A percentile compares a stretch with the other conserved stretches of the same genome.
These are phyloP conservation scores for Aurelia sp. DNA, from an alignment of 30 jellyfish, hydroid and myxozoan genomes.

Conservation along the genomic window DNA sequence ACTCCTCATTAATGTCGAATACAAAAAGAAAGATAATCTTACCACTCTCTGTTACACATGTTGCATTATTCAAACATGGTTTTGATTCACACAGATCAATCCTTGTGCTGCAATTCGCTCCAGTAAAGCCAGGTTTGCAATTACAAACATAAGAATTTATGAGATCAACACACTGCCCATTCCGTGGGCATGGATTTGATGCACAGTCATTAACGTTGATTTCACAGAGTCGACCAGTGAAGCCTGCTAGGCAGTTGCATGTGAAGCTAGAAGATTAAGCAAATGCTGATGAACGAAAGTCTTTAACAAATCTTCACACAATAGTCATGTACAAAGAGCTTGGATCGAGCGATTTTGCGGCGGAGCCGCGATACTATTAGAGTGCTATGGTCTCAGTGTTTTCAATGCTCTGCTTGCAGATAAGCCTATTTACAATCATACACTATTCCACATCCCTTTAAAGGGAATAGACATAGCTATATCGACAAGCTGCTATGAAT, in stretches of 20 bases:
- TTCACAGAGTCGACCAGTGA: constrained; percentile 67
- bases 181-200: constrained; percentile 57
- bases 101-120: constrained; percentile 37
- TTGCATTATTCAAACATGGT: constrained; percentile 69
- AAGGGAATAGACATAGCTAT: too few species aligned
- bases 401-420: too few species aligned
- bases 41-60: constrained; percentile 48
- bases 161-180: constrained; percentile 39
- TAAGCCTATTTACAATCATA: too few species aligned
- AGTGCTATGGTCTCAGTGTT: too few species aligned
- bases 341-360: too few species aligned
- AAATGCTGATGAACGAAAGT: neutral
- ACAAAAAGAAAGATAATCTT: neutral
- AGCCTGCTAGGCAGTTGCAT: constrained; percentile 57
- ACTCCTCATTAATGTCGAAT: too few species aligned
- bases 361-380: too few species aligned
- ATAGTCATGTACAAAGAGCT: too few species aligned
- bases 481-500: too few species aligned
- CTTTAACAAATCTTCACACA: neutral
- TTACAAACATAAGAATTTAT: constrained; percentile 41
- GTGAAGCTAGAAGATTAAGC: constrained; percentile 41
- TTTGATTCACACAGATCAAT: constrained; percentile 36
- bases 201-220: constrained; percentile 59
- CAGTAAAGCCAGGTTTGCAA: constrained; percentile 63
- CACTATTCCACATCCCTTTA: too few species aligned